Evolutionary conservation across 2,797 vertebrate species (phyloP).

Genomic region (Acrossocheilus wenchowensis): DNA sequence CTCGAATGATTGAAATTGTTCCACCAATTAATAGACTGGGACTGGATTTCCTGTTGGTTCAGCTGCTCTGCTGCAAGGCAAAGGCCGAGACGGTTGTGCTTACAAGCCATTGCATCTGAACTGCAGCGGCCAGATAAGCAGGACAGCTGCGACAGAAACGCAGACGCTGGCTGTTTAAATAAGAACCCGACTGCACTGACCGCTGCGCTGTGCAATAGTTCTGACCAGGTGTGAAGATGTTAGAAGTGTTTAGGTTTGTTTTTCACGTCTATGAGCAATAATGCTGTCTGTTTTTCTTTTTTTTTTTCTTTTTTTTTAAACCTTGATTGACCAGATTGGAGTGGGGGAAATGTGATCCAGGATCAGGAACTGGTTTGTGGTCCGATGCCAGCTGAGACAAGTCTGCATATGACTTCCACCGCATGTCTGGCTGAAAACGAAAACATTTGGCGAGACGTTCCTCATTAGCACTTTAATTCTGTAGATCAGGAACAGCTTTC

Average conservation of each 20-base stretch:
- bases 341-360: slow-evolving; percentile 39
- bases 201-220: slow-evolving; percentile 54
- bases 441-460: slow-evolving; percentile 56
- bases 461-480: slow-evolving; percentile 48
- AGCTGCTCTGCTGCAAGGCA: slow-evolving; percentile 72
- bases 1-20: slow-evolving; percentile 71
- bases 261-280: not conserved
- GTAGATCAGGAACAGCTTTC: slow-evolving; percentile 43
- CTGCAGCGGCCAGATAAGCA: slow-evolving; percentile 65
- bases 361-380: slow-evolving; percentile 52
- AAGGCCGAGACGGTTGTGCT: slow-evolving; percentile 65
- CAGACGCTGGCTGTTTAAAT: slow-evolving; percentile 60
- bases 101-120: slow-evolving; percentile 62
- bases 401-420: slow-evolving; percentile 55
- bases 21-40: slow-evolving; percentile 73
- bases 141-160: slow-evolving; percentile 29
- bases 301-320: slow-evolving; percentile 12
- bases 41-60: slow-evolving; percentile 77
- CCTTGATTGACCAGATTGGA: slow-evolving; percentile 32
- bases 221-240: slow-evolving; percentile 21
- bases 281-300: slow-evolving; percentile 10
- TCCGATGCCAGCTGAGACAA: slow-evolving; percentile 60
- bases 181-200: slow-evolving; percentile 62
- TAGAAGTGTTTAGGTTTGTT: not conserved
- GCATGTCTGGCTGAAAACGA: slow-evolving; percentile 49